A percentile compares a stretch with the other conserved stretches of the same genome.
Conservation (phyloP, 2,797 vertebrate species). For the Discoglossus pictus region DNA sequence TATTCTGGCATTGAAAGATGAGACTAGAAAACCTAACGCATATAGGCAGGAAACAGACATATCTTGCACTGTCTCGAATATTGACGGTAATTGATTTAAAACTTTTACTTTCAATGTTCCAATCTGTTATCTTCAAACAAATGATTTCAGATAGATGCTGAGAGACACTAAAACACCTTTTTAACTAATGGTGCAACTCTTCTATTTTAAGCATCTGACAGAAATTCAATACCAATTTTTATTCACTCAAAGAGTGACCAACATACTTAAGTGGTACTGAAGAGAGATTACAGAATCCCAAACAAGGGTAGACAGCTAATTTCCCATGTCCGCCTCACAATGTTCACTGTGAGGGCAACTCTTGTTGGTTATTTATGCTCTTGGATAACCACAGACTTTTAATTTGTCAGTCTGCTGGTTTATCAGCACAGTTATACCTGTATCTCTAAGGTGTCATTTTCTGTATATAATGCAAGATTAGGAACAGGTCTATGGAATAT, state of each 20-base stretch:
- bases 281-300: constrained; percentile 54
- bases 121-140: constrained; percentile 16
- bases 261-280: constrained; percentile 50
- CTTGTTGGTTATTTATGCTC: neutral
- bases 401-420: neutral
- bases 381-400: neutral
- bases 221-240: constrained; percentile 62
- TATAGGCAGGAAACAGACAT: too few relatives aligned
- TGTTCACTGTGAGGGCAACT: neutral
- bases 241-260: constrained; percentile 54
- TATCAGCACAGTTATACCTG: neutral
- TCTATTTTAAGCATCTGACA: constrained; percentile 55
- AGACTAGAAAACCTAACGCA: too few relatives aligned
- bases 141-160: constrained; percentile 50
- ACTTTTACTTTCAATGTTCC: constrained; percentile 5
- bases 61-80: too few relatives aligned
- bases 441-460: too few relatives aligned
- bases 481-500: too few relatives aligned
- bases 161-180: constrained; percentile 43
- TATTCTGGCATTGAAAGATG: too few relatives aligned
- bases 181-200: constrained; percentile 52
- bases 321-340: constrained; percentile 49
- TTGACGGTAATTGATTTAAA: constrained; percentile 1
- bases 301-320: constrained; percentile 55
- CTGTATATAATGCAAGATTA: too few relatives aligned